Evolutionary conservation across 2,888 invertebrate genomes (phyloP), one percentile per base, ranked within the genome.

Genomic region (Helobdella robusta): DNA sequence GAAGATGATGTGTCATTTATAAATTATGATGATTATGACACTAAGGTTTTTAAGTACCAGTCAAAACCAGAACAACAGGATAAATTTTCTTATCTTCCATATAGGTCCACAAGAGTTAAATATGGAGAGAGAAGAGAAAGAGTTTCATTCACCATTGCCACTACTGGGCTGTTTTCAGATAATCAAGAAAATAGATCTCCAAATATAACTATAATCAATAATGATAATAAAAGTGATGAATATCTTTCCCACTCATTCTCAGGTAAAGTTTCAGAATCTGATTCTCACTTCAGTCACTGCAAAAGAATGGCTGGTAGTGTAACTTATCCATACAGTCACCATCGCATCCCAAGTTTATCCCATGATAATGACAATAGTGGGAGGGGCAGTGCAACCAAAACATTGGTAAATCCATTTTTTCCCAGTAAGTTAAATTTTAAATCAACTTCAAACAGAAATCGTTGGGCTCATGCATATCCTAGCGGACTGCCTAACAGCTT

Each of bases 401-500:
- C 71, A n/a, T 66, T 72, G 52, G 93, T 98, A 74, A 97, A 98
- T 81, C 98, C 98, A 0, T 98, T 98, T 78, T 94, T 94, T 78
- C 97, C 97, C 0, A 93, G 94, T 0, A 91, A 94, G 77, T 92
- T 97, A 65, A 91, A 92, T 36, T 92, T 94, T 71, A 94, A 94
- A 79, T 69, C 68, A 25, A 95, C 94, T 0, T 93, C 94, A 62
- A 94, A 94, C 79, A 83, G 95, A 59, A 82, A 95, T 36, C 84
- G 97, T 66, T 98, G 98, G 98, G 94, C 94, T 0, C 97, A 98
- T 79, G 95, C 95, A 74, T 98, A 98, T 79, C 97, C 97, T 2
- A 75, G 73, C 34, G 68, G 69, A 67, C 25, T 32, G 18, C 34
- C 36, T 18, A 36, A 6, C 20, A 62, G 34, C n/a, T 25, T 18